Evolutionary conservation across 1,140 invertebrate genomes (phyloP).

Genomic region (Melitaea cinxia): DNA sequence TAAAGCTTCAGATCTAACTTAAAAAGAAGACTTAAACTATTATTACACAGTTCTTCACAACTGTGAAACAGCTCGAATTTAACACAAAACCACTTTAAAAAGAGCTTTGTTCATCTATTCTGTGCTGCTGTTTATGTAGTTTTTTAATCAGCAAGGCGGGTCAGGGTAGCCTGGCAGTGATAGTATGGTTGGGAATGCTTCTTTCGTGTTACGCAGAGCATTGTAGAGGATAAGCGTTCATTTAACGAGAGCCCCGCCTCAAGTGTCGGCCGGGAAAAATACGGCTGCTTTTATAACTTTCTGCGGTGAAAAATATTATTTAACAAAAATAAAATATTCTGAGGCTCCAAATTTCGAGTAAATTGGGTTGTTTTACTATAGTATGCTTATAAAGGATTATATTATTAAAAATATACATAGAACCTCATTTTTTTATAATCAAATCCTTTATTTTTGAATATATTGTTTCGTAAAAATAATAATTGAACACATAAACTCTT

Average conservation of each 20-base stretch:
- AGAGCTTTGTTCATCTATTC: constrained; percentile 16
- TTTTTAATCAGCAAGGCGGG: constrained; percentile 28
- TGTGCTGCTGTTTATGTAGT: constrained; percentile 14
- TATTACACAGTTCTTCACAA: constrained; percentile 27
- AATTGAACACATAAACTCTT: no score
- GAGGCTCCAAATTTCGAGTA: background rate
- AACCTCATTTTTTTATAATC: no score
- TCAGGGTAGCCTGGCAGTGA: constrained; percentile 12
- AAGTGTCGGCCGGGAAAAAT: constrained; percentile 21
- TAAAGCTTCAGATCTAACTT: constrained; percentile 17
- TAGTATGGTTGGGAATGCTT: constrained; percentile 21
- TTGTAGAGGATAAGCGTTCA: constrained; percentile 35
- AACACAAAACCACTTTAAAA: constrained; percentile 22
- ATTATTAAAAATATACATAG: no score
- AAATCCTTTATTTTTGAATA: no score
- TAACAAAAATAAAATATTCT: background rate
- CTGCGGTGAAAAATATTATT: constrained; percentile 17
- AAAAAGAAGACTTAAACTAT: constrained; percentile 31
- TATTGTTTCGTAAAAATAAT: no score
- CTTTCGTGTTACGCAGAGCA: constrained; percentile 34
- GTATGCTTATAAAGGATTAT: no score
- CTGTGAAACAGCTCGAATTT: constrained; percentile 24
- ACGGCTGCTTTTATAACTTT: constrained; percentile 12
- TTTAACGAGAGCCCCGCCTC: constrained; percentile 26
- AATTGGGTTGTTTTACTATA: background rate